Percentiles rank a stretch among this genome's conserved stretches.
These are phyloP conservation scores for Cyclura pinguis DNA, from an alignment of 2,797 vertebrate species.

Conservation along the genomic window DNA sequence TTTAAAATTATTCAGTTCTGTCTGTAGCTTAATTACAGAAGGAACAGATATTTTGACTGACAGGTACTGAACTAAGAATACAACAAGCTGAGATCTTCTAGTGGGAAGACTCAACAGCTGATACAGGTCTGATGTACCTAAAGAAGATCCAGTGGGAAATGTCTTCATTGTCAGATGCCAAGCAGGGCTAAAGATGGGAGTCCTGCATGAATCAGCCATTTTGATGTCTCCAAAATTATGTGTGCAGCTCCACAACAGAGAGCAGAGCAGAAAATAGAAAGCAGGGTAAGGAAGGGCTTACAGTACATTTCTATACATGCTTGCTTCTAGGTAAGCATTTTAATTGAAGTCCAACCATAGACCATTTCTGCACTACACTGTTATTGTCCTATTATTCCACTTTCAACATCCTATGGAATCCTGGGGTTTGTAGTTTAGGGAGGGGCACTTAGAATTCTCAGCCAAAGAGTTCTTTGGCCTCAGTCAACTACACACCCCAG, in stretches of 20 bases:
- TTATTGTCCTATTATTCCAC: too few relatives aligned
- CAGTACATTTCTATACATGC: not conserved
- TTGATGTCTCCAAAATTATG: not conserved
- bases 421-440: too few relatives aligned
- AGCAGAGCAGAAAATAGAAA: not conserved
- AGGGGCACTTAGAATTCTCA: too few relatives aligned
- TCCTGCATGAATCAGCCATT: not conserved
- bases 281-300: not conserved
- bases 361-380: too few relatives aligned
- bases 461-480: too few relatives aligned
- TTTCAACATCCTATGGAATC: too few relatives aligned
- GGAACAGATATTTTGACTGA: conserved; percentile 15
- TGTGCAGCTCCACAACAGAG: not conserved
- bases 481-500: too few relatives aligned
- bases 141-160: not conserved
- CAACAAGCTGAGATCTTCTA: not conserved
- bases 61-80: not conserved
- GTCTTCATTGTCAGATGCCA: not conserved
- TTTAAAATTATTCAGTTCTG: conserved; percentile 7
- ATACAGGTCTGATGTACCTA: not conserved
- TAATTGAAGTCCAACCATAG: not conserved
- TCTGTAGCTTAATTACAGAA: conserved; percentile 33
- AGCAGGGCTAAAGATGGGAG: not conserved
- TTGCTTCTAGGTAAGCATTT: not conserved
- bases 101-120: not conserved